These are phyloP conservation scores for Pteronura brasiliensis DNA, from an alignment of 2,113 vertebrate species.

Conservation along the genomic window DNA sequence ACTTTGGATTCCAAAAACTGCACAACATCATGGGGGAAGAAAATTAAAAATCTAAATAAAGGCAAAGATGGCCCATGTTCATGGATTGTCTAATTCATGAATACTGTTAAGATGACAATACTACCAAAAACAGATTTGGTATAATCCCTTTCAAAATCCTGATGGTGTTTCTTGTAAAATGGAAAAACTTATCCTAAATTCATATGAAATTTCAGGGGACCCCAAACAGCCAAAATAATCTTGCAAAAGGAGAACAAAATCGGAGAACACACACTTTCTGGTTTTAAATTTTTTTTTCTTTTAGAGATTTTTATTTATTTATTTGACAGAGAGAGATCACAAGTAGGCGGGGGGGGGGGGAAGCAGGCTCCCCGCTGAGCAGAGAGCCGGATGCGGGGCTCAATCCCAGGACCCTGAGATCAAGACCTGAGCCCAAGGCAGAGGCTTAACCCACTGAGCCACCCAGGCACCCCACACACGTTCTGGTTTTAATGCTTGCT, in stretches of 20 bases:
- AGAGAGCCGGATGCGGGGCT: too few relatives aligned
- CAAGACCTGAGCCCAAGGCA: too few relatives aligned
- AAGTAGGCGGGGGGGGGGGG: too few relatives aligned
- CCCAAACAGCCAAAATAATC: not conserved
- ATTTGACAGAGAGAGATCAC: too few relatives aligned
- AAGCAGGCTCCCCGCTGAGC: too few relatives aligned
- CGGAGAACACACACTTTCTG: not conserved
- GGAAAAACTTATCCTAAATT: conserved; percentile 16
- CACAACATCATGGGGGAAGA: not conserved
- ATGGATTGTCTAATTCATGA: not conserved
- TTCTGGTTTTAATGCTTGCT: not conserved
- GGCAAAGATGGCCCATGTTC: not conserved
- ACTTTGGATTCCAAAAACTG: not conserved
- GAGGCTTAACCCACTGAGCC: too few relatives aligned
- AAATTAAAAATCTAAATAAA: not conserved
- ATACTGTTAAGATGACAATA: not conserved
- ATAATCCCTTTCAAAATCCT: not conserved
- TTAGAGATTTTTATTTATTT: too few relatives aligned
- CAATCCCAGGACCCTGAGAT: too few relatives aligned
- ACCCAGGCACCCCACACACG: not conserved
- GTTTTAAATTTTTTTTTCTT: not conserved
- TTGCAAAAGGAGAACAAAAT: not conserved
- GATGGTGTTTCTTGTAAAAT: not conserved
- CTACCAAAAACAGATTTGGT: not conserved
- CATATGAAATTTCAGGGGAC: not conserved